These are phyloP conservation scores for Syritta pipiens DNA, from an alignment of 2,888 invertebrate species.

Conservation along the genomic window DNA sequence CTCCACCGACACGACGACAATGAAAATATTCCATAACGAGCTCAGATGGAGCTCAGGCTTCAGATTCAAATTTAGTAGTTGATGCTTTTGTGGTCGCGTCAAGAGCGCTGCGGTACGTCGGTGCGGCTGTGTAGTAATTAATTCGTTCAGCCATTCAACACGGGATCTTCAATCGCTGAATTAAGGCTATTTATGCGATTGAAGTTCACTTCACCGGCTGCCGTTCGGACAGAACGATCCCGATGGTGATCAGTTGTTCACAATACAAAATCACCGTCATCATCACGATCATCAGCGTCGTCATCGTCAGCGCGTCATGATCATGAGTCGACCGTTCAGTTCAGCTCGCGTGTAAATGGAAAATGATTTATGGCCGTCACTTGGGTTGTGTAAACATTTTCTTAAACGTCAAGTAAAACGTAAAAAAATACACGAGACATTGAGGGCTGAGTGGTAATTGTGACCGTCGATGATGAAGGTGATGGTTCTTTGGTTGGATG, in stretches of 20 bases:
- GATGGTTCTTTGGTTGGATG: constrained; percentile 20
- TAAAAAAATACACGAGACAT: constrained; percentile 25
- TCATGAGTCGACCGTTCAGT: constrained; percentile 46
- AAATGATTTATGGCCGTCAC: constrained; percentile 64
- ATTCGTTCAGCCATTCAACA: constrained; percentile 66
- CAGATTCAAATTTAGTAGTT: constrained; percentile 61
- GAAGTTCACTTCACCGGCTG: constrained; percentile 62
- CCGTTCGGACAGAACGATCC: constrained; percentile 53
- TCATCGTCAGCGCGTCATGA: constrained; percentile 45
- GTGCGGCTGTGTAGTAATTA: constrained; percentile 68
- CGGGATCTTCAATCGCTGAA: constrained; percentile 54
- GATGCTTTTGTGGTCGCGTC: constrained; percentile 62
- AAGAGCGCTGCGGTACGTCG: constrained; percentile 64
- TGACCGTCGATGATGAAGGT: neutral
- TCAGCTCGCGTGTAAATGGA: constrained; percentile 44
- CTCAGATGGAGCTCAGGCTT: too few relatives aligned
- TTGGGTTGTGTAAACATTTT: constrained; percentile 62
- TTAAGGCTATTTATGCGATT: constrained; percentile 66
- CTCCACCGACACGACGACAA: too few relatives aligned
- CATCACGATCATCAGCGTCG: constrained; percentile 36
- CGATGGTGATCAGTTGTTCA: constrained; percentile 58
- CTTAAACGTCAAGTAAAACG: constrained; percentile 31
- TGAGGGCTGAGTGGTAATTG: constrained; percentile 22
- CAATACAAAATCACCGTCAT: constrained; percentile 64
- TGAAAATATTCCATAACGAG: too few relatives aligned